Base-by-base conservation (phyloP, 2,113 vertebrate genomes). In the Benthochromis sp. region DNA sequence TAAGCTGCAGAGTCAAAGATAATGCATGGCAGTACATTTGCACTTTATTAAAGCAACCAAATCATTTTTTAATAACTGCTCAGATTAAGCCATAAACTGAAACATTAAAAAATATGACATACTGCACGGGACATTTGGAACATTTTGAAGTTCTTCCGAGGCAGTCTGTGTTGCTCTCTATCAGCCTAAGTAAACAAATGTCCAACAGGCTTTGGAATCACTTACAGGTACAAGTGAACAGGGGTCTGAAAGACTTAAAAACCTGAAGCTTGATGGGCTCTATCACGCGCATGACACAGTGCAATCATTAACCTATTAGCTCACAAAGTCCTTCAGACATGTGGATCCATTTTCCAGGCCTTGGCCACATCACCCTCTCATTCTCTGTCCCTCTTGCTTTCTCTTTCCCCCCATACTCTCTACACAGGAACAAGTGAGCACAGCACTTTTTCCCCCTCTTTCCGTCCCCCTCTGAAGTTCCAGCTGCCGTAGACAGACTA, bases 401-500 rank as follows among this genome's bases (percentile, higher is more conserved):
- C 84, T 76, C 87, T 36, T 47, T 78, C 80, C 57, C 92, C 84
- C 45, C 81, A 47, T 36, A 80, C 29, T 89, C 69, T 71, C 80
- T 31, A 6, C 82, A 69, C 89, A 92, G 88, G 88, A 92, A 92
- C 90, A 88, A 92, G 91, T 90, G 90, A 93, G 91, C 40, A n/a
- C 61, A 90, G 90, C 86, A 57, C 81, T 83, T 83, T 59, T 31
- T 1, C 80, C 86, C 84, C 83, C 83, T 73, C 81, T 24, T 86
- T 88, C 82, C 83, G 50, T 76, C 82, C 81, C 84, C 80, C 84
- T 94, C 90, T 93, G 84, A 95, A 92, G 94, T 93, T 93, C 92
- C 94, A 95, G 92, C 93, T 93, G 93, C 89, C 90, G 88, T 36
- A 91, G 90, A 92, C 91, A 88, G 94, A 95, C 93, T 96, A 96